A percentile compares a stretch with the other conserved stretches of the same genome.
phyloP scores from a whole-genome alignment of 2,113 vertebrate species.

The Heloderma charlesbogerti region DNA sequence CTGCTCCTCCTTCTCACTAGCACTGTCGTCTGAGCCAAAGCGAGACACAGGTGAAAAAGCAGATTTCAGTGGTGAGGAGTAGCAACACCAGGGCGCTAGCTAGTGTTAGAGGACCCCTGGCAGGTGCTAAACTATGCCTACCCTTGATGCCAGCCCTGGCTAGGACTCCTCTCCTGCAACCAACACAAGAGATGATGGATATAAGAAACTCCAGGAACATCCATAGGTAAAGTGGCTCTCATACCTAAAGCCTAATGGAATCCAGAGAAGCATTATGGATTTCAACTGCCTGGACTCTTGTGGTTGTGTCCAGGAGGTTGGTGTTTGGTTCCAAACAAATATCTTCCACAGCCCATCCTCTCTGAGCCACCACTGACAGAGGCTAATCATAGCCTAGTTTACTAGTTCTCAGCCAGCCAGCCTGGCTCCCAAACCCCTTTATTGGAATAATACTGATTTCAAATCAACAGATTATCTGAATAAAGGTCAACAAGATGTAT shows the following conservation, averaged over 20 bases:
- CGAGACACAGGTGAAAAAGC: no score
- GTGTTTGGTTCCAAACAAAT: background rate
- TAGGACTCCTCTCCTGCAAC: background rate
- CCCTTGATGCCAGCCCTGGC: no score
- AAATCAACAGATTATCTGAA: background rate
- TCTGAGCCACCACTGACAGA: background rate
- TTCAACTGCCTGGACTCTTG: background rate
- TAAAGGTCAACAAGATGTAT: slow-evolving; percentile 11
- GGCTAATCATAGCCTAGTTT: background rate
- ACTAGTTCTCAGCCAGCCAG: background rate
- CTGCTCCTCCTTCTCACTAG: no score
- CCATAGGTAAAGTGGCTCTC: background rate
- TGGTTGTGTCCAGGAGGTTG: background rate
- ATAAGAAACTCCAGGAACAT: background rate
- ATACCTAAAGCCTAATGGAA: background rate
- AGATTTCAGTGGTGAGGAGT: no score
- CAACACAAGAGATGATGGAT: background rate
- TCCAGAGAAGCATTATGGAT: background rate
- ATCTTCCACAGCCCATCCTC: background rate
- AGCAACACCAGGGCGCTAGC: no score
- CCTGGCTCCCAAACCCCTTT: background rate
- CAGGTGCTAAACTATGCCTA: no score
- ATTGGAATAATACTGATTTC: slow-evolving; percentile 6
- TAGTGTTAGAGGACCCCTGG: no score
- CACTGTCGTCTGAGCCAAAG: no score